Evolutionary conservation across 2,888 invertebrate genomes (phyloP), one percentile per base, ranked within the genome.

Genomic region (Slavum lentiscoides): DNA sequence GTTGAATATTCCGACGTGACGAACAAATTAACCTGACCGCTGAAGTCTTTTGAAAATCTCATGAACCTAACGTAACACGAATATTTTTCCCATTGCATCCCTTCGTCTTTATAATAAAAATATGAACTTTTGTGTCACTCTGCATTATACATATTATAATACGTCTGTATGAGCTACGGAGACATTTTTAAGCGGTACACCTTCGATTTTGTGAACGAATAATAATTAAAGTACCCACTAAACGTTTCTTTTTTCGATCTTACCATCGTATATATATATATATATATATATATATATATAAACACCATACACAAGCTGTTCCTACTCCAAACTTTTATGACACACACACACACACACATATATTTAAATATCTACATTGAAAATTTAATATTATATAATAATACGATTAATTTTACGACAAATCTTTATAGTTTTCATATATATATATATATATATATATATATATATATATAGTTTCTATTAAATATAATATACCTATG

Each of bases 251-350:
- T 43, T 23, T 59, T 72, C 39, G 17, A 59, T 72, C 73, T 23
- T 49, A 15, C 15, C 15, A 13, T 13, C 21, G 21, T 43, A 61
- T 61, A 30, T n/a, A n/a, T n/a, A n/a, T n/a, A n/a, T n/a, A n/a
- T n/a, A n/a, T n/a, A n/a, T 43, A 61, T 61, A 30, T n/a, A n/a
- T n/a, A n/a, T n/a, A n/a, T n/a, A n/a, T 30, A 30, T 30, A 30
- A 30, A 30, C 30, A 30, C 30, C 4, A 30, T 30, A 30, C 30
- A 30, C 30, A 30, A 73, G 43, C 61, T 49, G 61, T 61, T 61
- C 43, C 43, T 55, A 55, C 62, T 9, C 53, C 74, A 64, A 64
- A 64, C 53, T 74, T 74, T 74, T 74, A 15, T 74, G 49, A 30
- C 53, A 30, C 62, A 62, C 43, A 30, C 43, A 72, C 55, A 19